These are phyloP conservation scores for Gonatopus flavifemur DNA, from an alignment of 1,140 invertebrate genomes.

Conservation along the genomic window DNA sequence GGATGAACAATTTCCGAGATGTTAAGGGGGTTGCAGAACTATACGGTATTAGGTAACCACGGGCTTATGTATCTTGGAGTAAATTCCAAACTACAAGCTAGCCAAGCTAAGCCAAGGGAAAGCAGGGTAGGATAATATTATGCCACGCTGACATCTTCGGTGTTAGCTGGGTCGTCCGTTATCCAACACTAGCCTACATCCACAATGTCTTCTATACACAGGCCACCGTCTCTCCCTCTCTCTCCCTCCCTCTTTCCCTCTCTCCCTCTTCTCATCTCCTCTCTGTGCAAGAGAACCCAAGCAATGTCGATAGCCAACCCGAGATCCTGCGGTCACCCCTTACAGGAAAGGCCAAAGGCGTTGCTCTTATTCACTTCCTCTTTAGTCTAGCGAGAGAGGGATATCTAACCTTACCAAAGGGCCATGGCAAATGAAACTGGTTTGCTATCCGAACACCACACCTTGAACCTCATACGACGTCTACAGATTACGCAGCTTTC, in stretches of 20 bases:
- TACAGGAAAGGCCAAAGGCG: constrained; percentile 49
- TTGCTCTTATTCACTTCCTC: constrained; percentile 31
- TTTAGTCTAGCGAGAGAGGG: constrained; percentile 11
- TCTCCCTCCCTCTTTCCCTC: neutral
- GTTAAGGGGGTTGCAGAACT: constrained; percentile 19
- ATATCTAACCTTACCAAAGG: constrained; percentile 26
- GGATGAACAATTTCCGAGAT: constrained; percentile 27
- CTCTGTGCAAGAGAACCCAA: constrained; percentile 19
- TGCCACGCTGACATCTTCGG: constrained; percentile 42
- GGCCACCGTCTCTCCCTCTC: constrained; percentile 19
- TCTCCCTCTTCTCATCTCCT: neutral
- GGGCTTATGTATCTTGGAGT: constrained; percentile 35
- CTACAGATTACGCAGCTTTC: constrained; percentile 44
- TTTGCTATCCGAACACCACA: constrained; percentile 39
- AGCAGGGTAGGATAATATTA: constrained; percentile 45
- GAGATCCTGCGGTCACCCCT: constrained; percentile 52
- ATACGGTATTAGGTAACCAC: constrained; percentile 33
- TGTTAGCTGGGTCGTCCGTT: constrained; percentile 39
- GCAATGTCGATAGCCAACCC: constrained; percentile 50
- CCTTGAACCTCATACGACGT: constrained; percentile 28
- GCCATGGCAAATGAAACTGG: constrained; percentile 27
- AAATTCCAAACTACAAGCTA: constrained; percentile 34
- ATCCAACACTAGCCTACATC: constrained; percentile 30
- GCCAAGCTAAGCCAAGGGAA: too few relatives aligned
- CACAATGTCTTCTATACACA: constrained; percentile 23